These are phyloP conservation scores for Phainopepla nitens DNA, from an alignment of 2,113 vertebrate genomes.

Conservation along the genomic window DNA sequence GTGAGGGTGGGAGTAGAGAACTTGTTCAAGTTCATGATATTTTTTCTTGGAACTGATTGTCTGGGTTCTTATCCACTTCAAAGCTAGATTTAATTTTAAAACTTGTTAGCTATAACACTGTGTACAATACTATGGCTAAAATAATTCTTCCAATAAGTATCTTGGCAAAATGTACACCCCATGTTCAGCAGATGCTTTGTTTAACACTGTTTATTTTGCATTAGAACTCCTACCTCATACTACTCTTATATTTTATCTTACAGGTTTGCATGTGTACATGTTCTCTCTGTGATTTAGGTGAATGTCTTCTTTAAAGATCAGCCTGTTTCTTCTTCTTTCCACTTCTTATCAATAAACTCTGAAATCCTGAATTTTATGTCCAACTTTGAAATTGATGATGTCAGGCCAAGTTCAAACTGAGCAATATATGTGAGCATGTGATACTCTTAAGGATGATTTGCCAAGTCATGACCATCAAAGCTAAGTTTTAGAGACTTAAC, in stretches of 20 bases:
- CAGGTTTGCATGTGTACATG: neutral
- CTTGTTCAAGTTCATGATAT: neutral
- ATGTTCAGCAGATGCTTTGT: neutral
- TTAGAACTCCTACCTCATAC: neutral
- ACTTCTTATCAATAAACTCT: neutral
- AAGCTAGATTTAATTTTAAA: neutral
- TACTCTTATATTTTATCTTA: neutral
- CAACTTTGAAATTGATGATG: neutral
- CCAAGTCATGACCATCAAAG: neutral
- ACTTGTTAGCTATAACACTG: neutral
- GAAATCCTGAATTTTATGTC: neutral
- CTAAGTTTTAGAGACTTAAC: slow-evolving; percentile 12
- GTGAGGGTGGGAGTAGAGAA: neutral
- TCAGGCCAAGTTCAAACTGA: neutral
- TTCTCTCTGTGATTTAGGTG: neutral
- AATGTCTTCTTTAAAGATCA: neutral
- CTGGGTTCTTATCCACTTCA: neutral
- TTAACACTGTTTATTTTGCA: neutral
- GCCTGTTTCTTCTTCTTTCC: neutral
- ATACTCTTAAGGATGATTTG: neutral
- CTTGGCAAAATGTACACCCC: neutral
- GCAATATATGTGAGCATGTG: neutral
- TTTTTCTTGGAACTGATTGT: neutral
- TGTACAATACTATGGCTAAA: neutral
- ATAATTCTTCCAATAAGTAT: neutral